Evolutionary conservation across 2,888 invertebrate species (phyloP).

Genomic region (Bedellia somnulentella): DNA sequence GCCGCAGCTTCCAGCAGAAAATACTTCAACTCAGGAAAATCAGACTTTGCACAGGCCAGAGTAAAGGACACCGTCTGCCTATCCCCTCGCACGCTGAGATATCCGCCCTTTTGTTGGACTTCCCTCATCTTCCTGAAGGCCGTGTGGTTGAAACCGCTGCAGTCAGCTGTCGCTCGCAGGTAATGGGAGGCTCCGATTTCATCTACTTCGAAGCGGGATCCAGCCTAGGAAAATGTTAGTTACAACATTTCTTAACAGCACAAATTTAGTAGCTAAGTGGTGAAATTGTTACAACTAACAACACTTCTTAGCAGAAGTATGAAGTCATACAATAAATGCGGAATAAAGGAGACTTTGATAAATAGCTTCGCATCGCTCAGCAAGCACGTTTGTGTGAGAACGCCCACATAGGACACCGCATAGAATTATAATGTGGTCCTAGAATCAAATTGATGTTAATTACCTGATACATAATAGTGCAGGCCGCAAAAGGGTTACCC

Average conservation of each 20-base stretch:
- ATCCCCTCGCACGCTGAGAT: slow-evolving; percentile 54
- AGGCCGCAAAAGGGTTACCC: slow-evolving; percentile 27
- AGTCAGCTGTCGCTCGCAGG: slow-evolving; percentile 72
- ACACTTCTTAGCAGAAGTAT: too few relatives aligned
- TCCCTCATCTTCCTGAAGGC: slow-evolving; percentile 74
- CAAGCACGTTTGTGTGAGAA: too few relatives aligned
- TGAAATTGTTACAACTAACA: too few relatives aligned
- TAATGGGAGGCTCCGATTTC: slow-evolving; percentile 78
- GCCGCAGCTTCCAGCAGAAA: slow-evolving; percentile 30
- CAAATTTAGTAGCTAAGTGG: too few relatives aligned
- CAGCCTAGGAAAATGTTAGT: slow-evolving; percentile 59
- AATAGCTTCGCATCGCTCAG: too few relatives aligned
- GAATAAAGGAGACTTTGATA: too few relatives aligned
- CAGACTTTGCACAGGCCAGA: slow-evolving; percentile 35
- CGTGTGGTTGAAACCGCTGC: slow-evolving; percentile 66
- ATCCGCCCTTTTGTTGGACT: slow-evolving; percentile 22
- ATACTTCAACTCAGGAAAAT: slow-evolving; percentile 23
- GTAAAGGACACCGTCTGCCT: slow-evolving; percentile 81
- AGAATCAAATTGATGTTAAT: neutral
- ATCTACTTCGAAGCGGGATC: slow-evolving; percentile 79
- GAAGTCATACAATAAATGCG: too few relatives aligned
- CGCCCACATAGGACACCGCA: too few relatives aligned
- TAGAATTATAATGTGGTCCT: too few relatives aligned
- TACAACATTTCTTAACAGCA: too few relatives aligned
- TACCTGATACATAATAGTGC: slow-evolving; percentile 45